phyloP scores from a whole-genome alignment of 2,797 vertebrate genomes.

The Scyliorhinus canicula region DNA sequence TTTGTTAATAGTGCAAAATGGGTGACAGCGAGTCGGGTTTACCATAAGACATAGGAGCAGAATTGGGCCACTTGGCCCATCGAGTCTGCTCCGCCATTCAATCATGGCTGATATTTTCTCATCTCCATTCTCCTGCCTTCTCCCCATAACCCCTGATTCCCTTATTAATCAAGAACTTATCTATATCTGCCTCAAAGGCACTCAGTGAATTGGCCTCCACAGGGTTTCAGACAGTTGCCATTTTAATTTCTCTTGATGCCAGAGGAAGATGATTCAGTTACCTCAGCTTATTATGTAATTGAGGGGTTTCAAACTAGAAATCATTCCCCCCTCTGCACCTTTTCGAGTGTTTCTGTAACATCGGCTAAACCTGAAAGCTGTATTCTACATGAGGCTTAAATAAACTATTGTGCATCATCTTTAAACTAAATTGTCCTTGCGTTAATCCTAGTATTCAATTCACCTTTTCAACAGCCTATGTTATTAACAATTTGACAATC shows the following conservation, averaged over 20 bases:
- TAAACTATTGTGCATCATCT: not conserved
- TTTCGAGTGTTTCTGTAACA: not conserved
- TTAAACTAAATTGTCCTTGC: not conserved
- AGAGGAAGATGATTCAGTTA: not conserved
- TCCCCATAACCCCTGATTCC: too few relatives aligned
- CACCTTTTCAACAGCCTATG: not conserved
- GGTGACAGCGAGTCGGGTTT: not conserved
- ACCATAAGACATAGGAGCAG: too few relatives aligned
- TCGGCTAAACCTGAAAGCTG: not conserved
- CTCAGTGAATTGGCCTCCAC: too few relatives aligned
- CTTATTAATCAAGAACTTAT: too few relatives aligned
- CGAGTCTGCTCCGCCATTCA: too few relatives aligned
- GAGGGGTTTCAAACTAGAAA: not conserved
- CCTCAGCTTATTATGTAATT: not conserved
- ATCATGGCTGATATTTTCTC: too few relatives aligned
- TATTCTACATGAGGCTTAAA: not conserved
- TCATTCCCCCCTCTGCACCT: not conserved
- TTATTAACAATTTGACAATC: not conserved
- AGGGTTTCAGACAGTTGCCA: too few relatives aligned
- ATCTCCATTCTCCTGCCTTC: too few relatives aligned
- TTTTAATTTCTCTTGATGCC: not conserved
- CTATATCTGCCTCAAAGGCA: too few relatives aligned
- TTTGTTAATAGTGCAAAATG: not conserved
- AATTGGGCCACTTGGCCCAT: too few relatives aligned
- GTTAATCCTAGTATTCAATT: not conserved